Base-by-base conservation (phyloP, 2,113 vertebrate species). In the Neomonachus schauinslandi region DNA sequence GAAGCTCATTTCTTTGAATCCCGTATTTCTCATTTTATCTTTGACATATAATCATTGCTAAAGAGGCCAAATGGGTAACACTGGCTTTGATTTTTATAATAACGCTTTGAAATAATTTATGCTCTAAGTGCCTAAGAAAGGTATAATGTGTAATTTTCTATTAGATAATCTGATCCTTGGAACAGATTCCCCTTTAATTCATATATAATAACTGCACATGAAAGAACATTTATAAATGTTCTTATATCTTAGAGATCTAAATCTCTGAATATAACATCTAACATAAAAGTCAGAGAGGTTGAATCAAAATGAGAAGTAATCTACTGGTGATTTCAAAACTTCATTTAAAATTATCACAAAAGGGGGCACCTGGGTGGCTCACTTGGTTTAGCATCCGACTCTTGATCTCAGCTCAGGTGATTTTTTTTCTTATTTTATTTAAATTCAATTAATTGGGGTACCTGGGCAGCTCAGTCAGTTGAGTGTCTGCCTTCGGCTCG, bases 241-340 rank as follows among this genome's bases (percentile, higher is more conserved):
- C n/a, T n/a, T n/a, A n/a, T n/a, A 76, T 51, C 53, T 31, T 82
- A 94, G 39, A 96, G 91, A 86, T 53, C 28, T 14, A 55, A 82
- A 72, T 21, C 67, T 36, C 67, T 80, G 24, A 95, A 51, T 74
- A 69, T 24, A 87, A 76, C 19, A 95, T 42, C 51, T 72, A 71
- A 7, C 21, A 33, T 57, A 46, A 31, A 95, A 65, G 49, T 84
- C 33, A 76, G 63, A 91, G 55, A 89, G 15, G 26, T 0, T 79
- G 19, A 96, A 6, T 74, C 51, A 84, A 93, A 96, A 79, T n/a
- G 33, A 89, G 28, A 87, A 95, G 22, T 53, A 79, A 93, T 80
- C 16, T 63, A 24, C n/a, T 14, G 67, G 46, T 39, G 24, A 81
- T 36, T 88, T 85, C 22, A 93, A 36, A 91, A 85, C 8, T 88